Conservation (phyloP, 2,888 invertebrate species). For the Temnothorax ravouxi region DNA sequence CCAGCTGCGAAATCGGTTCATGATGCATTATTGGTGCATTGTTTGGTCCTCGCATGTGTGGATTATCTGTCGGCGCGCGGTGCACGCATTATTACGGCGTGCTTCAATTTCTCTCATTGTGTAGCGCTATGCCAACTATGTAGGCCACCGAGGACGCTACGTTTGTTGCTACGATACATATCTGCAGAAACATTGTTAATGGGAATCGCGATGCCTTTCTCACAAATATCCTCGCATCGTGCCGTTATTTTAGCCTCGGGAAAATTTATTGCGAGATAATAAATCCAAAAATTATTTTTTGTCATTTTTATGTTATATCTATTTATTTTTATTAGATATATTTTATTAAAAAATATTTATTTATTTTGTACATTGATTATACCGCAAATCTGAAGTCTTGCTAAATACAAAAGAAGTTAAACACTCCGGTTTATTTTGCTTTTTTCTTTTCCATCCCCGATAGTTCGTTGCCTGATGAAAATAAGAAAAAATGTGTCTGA, state of each 20-base stretch:
- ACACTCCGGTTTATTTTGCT: background rate
- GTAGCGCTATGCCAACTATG: constrained; percentile 19
- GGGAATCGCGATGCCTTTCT: constrained; percentile 19
- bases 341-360: background rate
- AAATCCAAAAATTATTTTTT: background rate
- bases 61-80: constrained; percentile 10
- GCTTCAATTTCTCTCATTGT: constrained; percentile 38
- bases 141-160: constrained; percentile 10
- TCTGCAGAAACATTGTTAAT: background rate
- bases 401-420: background rate
- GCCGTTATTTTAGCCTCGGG: background rate
- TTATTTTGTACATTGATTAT: background rate
- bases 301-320: background rate
- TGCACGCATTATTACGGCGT: constrained; percentile 15
- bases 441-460: background rate
- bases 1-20: background rate
- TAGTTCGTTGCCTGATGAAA: background rate
- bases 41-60: background rate
- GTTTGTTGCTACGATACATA: constrained; percentile 9
- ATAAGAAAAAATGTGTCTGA: background rate
- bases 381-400: background rate
- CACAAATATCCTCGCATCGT: background rate
- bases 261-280: background rate
- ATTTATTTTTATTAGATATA: constrained; percentile 3
- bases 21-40: constrained; percentile 7